phyloP scores from a whole-genome alignment of 1,140 invertebrate genomes.

The roundworm (Caenorhabditis elegans) region WBcel235 BX284606.5:2953501-2954000 shows the following conservation, averaged over 20 bases:
- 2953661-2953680: slow-evolving; percentile 13
- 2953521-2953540: not conserved
- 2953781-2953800: slow-evolving; percentile 32
- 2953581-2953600: slow-evolving; percentile 26
- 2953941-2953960: not conserved
- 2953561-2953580: not conserved
- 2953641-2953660: slow-evolving; percentile 32
- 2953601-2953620: slow-evolving; percentile 29
- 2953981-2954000: not conserved
- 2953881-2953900: not conserved
- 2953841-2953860: not conserved
- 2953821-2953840: not conserved
- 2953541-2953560: not conserved
- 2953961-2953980: slow-evolving; percentile 22
- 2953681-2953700: slow-evolving; percentile 22
- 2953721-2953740: not conserved
- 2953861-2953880: not conserved
- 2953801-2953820: not conserved
- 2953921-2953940: not conserved
- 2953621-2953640: slow-evolving; percentile 27
- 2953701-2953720: slow-evolving; percentile 17
- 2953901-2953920: slow-evolving; percentile 27
- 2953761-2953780: slow-evolving; percentile 28
- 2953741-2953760: slow-evolving; percentile 6
- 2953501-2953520: no score